phyloP scores from a whole-genome alignment of 2,888 invertebrate species.

The Synanthedon myopaeformis region DNA sequence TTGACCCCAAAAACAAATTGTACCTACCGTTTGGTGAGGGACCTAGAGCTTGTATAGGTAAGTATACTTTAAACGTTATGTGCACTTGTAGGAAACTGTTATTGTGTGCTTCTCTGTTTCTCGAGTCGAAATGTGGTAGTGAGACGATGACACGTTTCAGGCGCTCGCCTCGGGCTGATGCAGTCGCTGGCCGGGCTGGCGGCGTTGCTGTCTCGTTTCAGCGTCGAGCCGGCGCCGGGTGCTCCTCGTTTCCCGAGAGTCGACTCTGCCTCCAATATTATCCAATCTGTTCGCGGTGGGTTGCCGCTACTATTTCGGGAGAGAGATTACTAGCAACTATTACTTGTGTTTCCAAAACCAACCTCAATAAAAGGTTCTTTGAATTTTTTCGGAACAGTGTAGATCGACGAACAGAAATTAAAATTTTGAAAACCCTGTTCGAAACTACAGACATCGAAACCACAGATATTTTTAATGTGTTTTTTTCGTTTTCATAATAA shows the following conservation, averaged over 20 bases:
- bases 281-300: constrained; percentile 31
- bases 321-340: constrained; percentile 1
- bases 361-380: too few relatives aligned
- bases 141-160: constrained; percentile 13
- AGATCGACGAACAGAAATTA: too few relatives aligned
- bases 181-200: constrained; percentile 48
- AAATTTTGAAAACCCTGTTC: too few relatives aligned
- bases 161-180: constrained; percentile 42
- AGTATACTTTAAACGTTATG: constrained; percentile 7
- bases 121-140: not conserved
- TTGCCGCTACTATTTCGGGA: constrained; percentile 29
- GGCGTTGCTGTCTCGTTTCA: constrained; percentile 28
- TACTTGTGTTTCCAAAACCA: too few relatives aligned
- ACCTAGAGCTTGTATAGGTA: constrained; percentile 45
- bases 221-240: constrained; percentile 25
- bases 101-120: too few relatives aligned
- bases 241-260: constrained; percentile 20
- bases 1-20: constrained; percentile 20
- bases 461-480: too few relatives aligned
- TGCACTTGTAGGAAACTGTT: not conserved
- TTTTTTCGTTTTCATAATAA: too few relatives aligned
- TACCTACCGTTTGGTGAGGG: constrained; percentile 48
- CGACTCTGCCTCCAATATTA: constrained; percentile 30
- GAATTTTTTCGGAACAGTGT: too few relatives aligned
- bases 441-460: too few relatives aligned